phyloP scores from a whole-genome alignment of 2,797 vertebrate genomes.

The Varecia variegata region DNA sequence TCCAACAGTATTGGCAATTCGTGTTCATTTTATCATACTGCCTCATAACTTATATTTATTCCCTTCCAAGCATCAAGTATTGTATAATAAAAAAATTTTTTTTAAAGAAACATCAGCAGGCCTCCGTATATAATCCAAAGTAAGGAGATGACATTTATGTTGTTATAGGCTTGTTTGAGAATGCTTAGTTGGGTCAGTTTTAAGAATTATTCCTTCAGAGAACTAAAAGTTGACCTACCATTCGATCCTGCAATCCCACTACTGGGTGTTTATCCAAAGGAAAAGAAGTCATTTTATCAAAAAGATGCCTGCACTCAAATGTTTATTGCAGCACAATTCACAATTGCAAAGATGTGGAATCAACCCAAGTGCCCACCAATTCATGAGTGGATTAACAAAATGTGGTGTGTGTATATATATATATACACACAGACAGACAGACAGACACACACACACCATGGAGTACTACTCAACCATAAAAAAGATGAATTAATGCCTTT shows the following conservation, averaged over 20 bases:
- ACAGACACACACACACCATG: no score
- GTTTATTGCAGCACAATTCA: no score
- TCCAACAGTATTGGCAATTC: neutral
- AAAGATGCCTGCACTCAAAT: no score
- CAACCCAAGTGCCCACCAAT: no score
- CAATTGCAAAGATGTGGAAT: no score
- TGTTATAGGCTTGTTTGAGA: neutral
- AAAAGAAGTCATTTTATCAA: no score
- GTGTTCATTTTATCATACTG: neutral
- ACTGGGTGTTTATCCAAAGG: no score
- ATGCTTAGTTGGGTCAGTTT: neutral
- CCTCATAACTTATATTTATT: neutral
- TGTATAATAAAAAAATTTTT: neutral
- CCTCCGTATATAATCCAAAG: neutral
- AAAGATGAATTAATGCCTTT: neutral
- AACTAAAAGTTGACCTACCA: no score
- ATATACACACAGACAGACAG: no score
- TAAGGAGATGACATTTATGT: neutral
- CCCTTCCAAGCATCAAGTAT: neutral
- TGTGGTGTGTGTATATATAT: no score
- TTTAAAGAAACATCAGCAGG: neutral
- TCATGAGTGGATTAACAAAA: no score
- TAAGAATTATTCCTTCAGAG: neutral
- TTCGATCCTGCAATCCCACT: no score
- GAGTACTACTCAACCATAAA: neutral